Base-by-base conservation (phyloP, 2,113 vertebrate genomes). In the Cromileptes altivelis region DNA sequence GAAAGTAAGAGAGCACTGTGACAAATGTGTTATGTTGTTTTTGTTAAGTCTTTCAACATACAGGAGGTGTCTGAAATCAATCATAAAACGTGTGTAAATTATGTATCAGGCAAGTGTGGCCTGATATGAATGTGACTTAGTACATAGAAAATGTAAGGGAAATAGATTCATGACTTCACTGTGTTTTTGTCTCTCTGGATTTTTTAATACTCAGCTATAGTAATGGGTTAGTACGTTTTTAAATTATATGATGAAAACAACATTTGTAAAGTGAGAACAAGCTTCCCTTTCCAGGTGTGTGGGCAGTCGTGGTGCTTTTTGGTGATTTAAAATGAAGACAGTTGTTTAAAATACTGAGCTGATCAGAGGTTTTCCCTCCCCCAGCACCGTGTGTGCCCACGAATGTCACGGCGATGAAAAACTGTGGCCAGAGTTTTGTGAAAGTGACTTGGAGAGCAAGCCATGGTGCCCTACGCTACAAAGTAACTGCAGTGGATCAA, bases 381-480 rank as follows among this genome's bases (percentile, higher is more conserved):
- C 9, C 83, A 96, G 96, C 78, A 7, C 95, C 96, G 3, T 96
- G 96, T 57, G 81, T 86, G 2, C 95, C 96, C 13, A 91, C 86
- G 12, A 76, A 94, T 0, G 76, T 96, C 30, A 21, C 17, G 19
- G 88, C 33, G 8, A 60, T 9, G 3, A 90, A 47, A 64, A 87
- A 40, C 63, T 96, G 96, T 55, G 63, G 73, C 5, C 84, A 86
- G 42, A 91, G n/a, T 65, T 80, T 83, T 30, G 80, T 58, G 12
- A 42, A 82, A 1, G 87, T 96, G 49, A 78, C 52, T 0, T 96
- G 96, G 96, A 45, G 62, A 9, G 58, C 79, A n/a, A 95, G 93
- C 57, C 83, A 10, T 0, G 95, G 94, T 0, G 94, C 95, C 50
- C 37, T 70, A 10, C 63, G 27, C 13, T 95, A 95, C 79, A 82